Conservation (phyloP, 2,888 invertebrate genomes). For the Hypomecis atomaria region DNA sequence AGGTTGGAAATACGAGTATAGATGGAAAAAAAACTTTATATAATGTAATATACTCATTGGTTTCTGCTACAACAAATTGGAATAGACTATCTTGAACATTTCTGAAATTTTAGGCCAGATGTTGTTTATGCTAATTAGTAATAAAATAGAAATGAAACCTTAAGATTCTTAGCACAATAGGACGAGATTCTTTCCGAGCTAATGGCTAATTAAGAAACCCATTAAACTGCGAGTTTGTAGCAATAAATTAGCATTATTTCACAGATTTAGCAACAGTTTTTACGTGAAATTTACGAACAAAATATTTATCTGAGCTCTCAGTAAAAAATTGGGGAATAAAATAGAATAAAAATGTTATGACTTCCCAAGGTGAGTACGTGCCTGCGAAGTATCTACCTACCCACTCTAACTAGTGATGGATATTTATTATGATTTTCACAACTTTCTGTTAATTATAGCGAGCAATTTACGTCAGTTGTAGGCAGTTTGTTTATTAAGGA, state of each 20-base stretch:
- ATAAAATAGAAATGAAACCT: not conserved
- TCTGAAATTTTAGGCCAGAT: too few relatives aligned
- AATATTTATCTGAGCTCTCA: constrained; percentile 1
- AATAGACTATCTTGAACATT: too few relatives aligned
- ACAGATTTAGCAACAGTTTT: not conserved
- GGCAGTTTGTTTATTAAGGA: constrained; percentile 7
- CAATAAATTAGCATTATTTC: constrained; percentile 22
- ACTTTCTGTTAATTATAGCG: constrained; percentile 10
- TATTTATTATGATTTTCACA: constrained; percentile 16
- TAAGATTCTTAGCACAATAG: constrained; percentile 18
- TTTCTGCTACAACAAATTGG: too few relatives aligned
- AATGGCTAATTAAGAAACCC: constrained; percentile 26
- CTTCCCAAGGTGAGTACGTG: constrained; percentile 10
- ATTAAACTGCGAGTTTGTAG: constrained; percentile 23
- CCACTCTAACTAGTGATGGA: constrained; percentile 10
- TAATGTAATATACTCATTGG: too few relatives aligned
- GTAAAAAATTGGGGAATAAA: not conserved
- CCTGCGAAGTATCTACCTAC: constrained; percentile 6
- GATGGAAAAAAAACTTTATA: too few relatives aligned
- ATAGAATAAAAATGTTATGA: not conserved
- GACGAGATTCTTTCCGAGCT: constrained; percentile 12
- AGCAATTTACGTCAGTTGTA: constrained; percentile 2
- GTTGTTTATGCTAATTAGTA: not conserved
- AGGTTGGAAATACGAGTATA: too few relatives aligned
- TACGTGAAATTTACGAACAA: not conserved